Base-by-base conservation (phyloP, 2,113 vertebrate species). In the Oncorhynchus mykiss region DNA sequence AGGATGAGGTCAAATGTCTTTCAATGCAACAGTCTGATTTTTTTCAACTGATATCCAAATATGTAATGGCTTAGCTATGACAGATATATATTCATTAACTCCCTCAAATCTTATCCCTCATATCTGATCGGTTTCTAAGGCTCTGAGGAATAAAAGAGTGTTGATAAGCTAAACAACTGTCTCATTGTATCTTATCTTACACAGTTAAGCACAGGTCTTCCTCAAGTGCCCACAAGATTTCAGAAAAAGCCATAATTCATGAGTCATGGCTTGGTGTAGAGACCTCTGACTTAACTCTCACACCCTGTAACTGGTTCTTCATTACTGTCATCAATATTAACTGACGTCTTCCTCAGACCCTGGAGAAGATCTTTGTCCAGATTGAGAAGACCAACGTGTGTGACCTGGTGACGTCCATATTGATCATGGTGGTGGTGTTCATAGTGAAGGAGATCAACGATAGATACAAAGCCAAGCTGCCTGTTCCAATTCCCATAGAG, bases 391-490 rank as follows among this genome's bases (percentile, higher is more conserved):
- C 94, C 71, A 99, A 99, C 13, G 68, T 96, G 0, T 94, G 96
- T 29, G 97, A 98, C 78, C 90, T 99, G 18, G 92, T 99, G 79
- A 97, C 96, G 0, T 88, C 97, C 7, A 34, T 97, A 49, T 20
- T 97, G 70, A 93, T 98, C 81, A 92, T 99, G 80, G 59, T 94
- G 65, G 70, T 93, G 1, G 96, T 99, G 77, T 96, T 94, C 1
- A 77, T 90, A 1, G 93, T 98, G 24, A 99, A 99, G 85, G 97
- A 98, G 88, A 64, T 99, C 20, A 99, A 99, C 0, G 94, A 98
- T 24, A 92, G 92, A 80, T 99, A 84, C 89, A 98, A 94, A 92
- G 89, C 91, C 77, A 98, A 96, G 85, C 92, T 99, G 27, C 97
- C 96, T 0, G 84, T 95, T 62, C 96, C 97, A 4, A 96, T 99